Evolutionary conservation across 2,113 vertebrate species (phyloP).

Genomic region (Athene noctua): DNA sequence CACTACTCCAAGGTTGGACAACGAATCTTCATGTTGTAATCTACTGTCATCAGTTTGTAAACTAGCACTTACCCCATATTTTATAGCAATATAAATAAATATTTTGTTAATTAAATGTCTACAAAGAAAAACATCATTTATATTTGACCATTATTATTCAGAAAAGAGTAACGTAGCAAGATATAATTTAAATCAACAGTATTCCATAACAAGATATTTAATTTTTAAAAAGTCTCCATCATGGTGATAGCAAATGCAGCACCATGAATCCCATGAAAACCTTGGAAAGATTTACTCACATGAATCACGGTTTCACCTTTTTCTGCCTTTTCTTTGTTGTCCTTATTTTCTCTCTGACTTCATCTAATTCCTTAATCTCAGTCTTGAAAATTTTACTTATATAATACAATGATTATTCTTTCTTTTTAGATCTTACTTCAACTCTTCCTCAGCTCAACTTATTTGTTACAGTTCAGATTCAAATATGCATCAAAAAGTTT

Average conservation of each 20-base stretch:
- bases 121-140: neutral
- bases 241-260: neutral
- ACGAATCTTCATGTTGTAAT: neutral
- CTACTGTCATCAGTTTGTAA: neutral
- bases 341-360: neutral
- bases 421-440: neutral
- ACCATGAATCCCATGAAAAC: neutral
- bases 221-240: neutral
- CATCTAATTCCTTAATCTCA: neutral
- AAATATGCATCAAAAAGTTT: neutral
- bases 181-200: neutral
- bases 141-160: neutral
- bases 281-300: neutral
- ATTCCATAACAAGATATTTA: neutral
- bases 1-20: neutral
- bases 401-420: neutral
- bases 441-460: neutral
- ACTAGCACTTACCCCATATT: neutral
- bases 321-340: neutral
- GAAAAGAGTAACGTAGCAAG: neutral
- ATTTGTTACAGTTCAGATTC: neutral
- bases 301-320: neutral
- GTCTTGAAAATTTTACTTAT: neutral
- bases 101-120: neutral
- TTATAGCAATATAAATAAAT: neutral